Base-by-base conservation (phyloP, 2,888 invertebrate genomes). In the Nymphalis polychloros region DNA sequence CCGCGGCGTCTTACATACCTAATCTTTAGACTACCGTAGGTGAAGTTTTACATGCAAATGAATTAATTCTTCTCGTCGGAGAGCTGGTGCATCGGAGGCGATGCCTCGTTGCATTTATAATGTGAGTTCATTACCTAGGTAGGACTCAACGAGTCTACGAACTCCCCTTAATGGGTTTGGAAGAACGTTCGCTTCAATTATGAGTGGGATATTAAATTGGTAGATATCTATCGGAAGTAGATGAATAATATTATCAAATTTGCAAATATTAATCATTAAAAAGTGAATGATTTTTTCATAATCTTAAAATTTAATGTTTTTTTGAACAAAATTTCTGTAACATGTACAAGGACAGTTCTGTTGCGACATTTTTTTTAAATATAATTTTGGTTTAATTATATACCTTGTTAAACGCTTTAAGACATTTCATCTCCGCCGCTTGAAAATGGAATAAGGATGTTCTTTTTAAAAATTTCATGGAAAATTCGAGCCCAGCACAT, bases 31-130 rank as follows among this genome's bases (percentile, higher is more conserved):
- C 75, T 75, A 76, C 81, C 81, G 84, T 85, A 81, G 84, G 81
- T 82, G 83, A 87, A 90, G 87, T 91, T 90, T 90, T 90, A 89
- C 89, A 91, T 90, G 92, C 88, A 92, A 92, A 92, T 91, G 90
- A 91, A 91, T 91, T 90, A 91, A 91, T 92, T 91, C 91, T 91
- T 92, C 90, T 86, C 84, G 84, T 84, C 85, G 84, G 83, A 82
- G 84, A 83, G 84, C 79, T 76, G 84, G 86, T 84, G 88, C 89
- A 88, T 86, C 87, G 83, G 57, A 57, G 57, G 83, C 86, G 88
- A 89, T 88, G 90, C 87, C 86, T 90, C 91, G 91, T 88, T 91
- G 91, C 91, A 92, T 92, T 91, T 88, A 92, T 92, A 91, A 92
- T 92, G 88, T 83, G 87, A 84, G 90, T 92, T 92, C 92, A 91